phyloP scores from a whole-genome alignment of 2,888 invertebrate species.

The Tolmerus cingulatus region DNA sequence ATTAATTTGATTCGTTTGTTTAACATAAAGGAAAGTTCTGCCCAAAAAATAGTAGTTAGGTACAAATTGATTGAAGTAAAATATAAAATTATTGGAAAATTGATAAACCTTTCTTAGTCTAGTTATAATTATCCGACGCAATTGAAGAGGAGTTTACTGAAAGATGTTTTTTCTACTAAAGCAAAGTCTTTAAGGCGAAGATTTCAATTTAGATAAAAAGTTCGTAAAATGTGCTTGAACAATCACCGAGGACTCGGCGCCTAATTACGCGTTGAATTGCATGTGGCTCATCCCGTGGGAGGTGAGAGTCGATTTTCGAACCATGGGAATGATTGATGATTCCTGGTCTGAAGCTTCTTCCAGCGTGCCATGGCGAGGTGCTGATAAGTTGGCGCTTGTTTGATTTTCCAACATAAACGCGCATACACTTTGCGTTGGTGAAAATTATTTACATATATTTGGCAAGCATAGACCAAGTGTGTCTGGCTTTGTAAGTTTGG shows the following conservation, averaged over 20 bases:
- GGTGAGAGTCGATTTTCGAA: conserved; percentile 7
- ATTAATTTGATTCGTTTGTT: neutral
- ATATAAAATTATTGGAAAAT: neutral
- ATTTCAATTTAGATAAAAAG: neutral
- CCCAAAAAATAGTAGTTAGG: neutral
- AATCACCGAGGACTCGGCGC: neutral
- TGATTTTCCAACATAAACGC: neutral
- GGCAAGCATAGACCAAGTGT: neutral
- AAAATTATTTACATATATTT: conserved; percentile 1
- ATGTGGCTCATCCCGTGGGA: neutral
- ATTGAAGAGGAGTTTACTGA: neutral
- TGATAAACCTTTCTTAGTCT: neutral
- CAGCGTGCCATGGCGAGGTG: neutral
- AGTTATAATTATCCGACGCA: neutral
- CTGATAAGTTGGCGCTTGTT: neutral
- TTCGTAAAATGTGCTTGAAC: neutral
- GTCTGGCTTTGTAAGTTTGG: neutral
- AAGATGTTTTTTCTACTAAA: neutral
- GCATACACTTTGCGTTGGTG: neutral
- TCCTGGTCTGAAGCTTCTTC: neutral
- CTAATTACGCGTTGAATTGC: neutral
- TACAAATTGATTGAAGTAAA: neutral
- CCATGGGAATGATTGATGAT: conserved; percentile 4
- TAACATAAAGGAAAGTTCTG: neutral
- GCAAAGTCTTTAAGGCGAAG: neutral